Base-by-base conservation (phyloP, 37 sponge, comb jelly and placozoan genomes). In the Amphimedon queenslandica region DNA sequence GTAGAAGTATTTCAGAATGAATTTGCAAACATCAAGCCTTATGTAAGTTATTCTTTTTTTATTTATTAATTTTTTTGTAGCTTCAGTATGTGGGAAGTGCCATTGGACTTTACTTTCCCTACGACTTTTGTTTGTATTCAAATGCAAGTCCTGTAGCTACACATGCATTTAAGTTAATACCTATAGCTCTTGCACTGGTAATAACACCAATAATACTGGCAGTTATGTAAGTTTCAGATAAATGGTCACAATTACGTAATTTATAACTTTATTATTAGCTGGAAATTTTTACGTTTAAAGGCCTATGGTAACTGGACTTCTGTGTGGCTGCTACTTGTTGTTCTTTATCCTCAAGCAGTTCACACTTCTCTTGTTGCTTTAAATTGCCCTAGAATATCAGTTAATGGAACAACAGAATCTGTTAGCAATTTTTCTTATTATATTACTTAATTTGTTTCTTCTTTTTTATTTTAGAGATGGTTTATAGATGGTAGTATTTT, bases 71-170 rank as follows among this genome's bases (percentile, higher is more conserved):
- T 31, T 27, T 42, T 34, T 11, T 42, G 25, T 74, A 90, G 91
- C 66, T 85, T 37, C 67, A 67, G 71, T 90, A 78, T 61, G 20
- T 90, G 8, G 53, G 60, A 74, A 90, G 91, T 85, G 73, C 28
- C 0, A 37, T 77, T 0, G 63, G 87, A 47, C 69, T 90, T 56
- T 90, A 90, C 67, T 85, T 90, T 39, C 70, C 82, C 64, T 90
- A 90, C 61, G 91, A 90, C 76, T 90, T 90, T 57, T 90, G 91
- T 74, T 73, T 90, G 40, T 85, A 75, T 60, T 39, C 40, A 36
- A 74, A 74, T 21, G 75, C 81, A 68, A 77, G 69, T 35, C 41
- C 87, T 20, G 64, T 78, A 10, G 74, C 72, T 53, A 72, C 86
- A 13, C 85, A 82, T 63, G 40, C 63, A 37, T 67, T 90, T 31